Base-by-base conservation (phyloP, 2,888 invertebrate species). In the Dryocosmus kuriphilus region DNA sequence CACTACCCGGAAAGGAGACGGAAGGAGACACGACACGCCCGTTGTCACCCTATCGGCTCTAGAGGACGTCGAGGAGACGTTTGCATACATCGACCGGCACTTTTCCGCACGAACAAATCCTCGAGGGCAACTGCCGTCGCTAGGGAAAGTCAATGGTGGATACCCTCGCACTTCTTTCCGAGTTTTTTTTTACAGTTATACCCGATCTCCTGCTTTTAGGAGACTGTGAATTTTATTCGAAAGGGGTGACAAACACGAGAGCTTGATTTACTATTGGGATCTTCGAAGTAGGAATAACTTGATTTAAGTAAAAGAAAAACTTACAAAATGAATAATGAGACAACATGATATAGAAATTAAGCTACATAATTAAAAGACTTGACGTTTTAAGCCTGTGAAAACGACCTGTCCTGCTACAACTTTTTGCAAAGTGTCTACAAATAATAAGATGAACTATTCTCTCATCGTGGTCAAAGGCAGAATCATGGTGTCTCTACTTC, bases 101-200 rank as follows among this genome's bases (percentile, higher is more conserved):
- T 91, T 91, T 91, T 91, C 88, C 89, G 86, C 88, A 88, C 83
- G 89, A 90, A 89, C 90, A 89, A 90, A 91, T 91, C 89, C 88
- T 84, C 84, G 83, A 79, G 73, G 67, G 74, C 82, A 78, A 71
- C 71, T 71, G 71, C 71, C 51, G 46, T 51, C 71, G 71, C 32
- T 71, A n/a, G 71, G 78, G 79, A 79, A 84, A 86, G 86, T 87
- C 85, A 81, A 85, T 84, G 83, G 35, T 38, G 27, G 24, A 38
- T 74, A 27, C 46, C 46, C 71, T 27, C 11, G 22, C 24, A 16
- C 41, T 67, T 46, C 27, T 46, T 46, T 41, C 41, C 19, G n/a
- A 71, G 71, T 51, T 9, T 71, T 71, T 67, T 67, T 71, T 51
- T 71, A 51, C 51, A 24, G 51, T 51, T 41, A 24, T 24, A 27